Conservation (phyloP, 2,113 vertebrate genomes). For the Anolis sagrei region DNA sequence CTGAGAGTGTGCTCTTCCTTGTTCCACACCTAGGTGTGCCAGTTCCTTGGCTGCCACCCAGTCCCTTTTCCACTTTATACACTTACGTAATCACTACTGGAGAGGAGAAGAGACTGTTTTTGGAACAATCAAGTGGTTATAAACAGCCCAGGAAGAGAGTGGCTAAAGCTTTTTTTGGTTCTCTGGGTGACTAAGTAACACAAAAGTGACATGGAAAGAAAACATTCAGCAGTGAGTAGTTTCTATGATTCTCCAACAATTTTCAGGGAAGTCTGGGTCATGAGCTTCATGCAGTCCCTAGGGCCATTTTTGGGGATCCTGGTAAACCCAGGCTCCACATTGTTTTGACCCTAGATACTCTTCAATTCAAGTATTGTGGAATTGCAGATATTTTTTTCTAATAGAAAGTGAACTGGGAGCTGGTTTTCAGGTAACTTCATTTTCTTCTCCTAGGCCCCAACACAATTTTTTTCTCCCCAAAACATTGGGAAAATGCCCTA, state of each 20-base stretch:
- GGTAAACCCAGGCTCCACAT: too few species aligned
- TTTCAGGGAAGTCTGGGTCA: too few species aligned
- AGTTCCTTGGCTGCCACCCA: conserved; percentile 9
- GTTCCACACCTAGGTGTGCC: not conserved
- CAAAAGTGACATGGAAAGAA: not conserved
- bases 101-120: not conserved
- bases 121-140: not conserved
- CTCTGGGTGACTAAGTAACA: not conserved
- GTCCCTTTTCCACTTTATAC: not conserved
- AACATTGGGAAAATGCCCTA: too few species aligned
- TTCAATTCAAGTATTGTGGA: too few species aligned
- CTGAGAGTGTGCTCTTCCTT: not conserved
- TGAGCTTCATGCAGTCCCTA: too few species aligned
- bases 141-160: not conserved
- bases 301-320: too few species aligned
- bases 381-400: too few species aligned
- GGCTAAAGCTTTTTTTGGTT: not conserved
- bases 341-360: too few species aligned
- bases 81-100: not conserved
- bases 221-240: not conserved
- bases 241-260: not conserved
- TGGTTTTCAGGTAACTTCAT: too few species aligned
- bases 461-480: too few species aligned
- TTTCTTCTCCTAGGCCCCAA: too few species aligned
- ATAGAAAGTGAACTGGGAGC: too few species aligned